A percentile compares a stretch with the other conserved stretches of the same genome.
Conservation (phyloP, 1,140 invertebrate genomes). For the Phenacoccus solenopsis region DNA sequence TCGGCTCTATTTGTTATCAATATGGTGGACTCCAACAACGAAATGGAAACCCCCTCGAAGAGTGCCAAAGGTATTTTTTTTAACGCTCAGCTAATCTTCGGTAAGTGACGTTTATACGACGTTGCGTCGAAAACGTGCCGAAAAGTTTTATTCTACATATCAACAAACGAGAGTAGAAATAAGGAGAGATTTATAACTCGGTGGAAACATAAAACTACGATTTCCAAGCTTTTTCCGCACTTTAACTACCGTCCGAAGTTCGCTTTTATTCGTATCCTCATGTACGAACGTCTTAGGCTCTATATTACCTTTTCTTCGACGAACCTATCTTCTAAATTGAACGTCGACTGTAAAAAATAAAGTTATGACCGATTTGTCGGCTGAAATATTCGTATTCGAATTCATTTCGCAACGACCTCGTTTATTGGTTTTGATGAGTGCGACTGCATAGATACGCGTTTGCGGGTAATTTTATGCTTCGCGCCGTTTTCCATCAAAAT, state of each 20-base stretch:
- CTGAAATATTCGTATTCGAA: not conserved
- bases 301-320: not conserved
- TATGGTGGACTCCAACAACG: not conserved
- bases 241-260: not conserved
- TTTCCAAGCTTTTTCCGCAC: not conserved
- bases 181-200: constrained; percentile 8
- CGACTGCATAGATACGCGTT: not conserved
- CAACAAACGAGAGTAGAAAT: not conserved
- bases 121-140: not conserved
- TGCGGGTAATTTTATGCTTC: too few species aligned
- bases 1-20: not conserved
- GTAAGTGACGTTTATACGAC: constrained; percentile 8
- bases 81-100: not conserved
- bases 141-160: not conserved
- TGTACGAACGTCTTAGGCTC: not conserved
- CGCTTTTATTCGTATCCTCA: not conserved
- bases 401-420: not conserved
- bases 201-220: constrained; percentile 7
- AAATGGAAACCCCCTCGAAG: not conserved
- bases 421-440: not conserved
- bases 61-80: not conserved
- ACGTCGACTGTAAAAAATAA: constrained; percentile 8
- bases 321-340: constrained; percentile 16
- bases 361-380: not conserved
- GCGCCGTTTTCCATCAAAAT: too few species aligned